Evolutionary conservation across 2,797 vertebrate genomes (phyloP), one percentile per base, ranked within the genome.

Genomic region (Gymnothorax javanicus): DNA sequence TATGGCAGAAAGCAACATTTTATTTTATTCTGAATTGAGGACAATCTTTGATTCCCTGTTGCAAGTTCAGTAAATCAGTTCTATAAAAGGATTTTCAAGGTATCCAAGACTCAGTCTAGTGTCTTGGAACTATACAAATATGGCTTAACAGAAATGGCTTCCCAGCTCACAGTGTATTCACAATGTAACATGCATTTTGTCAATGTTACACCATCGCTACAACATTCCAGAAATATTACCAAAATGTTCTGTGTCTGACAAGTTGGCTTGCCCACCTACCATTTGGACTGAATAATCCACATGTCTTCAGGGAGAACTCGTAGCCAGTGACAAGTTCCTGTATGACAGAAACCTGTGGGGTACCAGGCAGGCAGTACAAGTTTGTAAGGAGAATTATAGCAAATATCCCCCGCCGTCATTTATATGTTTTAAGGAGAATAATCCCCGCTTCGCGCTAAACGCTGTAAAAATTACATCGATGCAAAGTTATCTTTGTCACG

Each of bases 311-410:
- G 85, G 97, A 97, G 0, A 97, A 98, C 94, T 99, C 99, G 93
- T 97, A 99, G 91, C 98, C 94, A 87, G 99, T 97, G 85, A 99
- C 98, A 86, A 98, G 92, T 90, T 99, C 98, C 95, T 99, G 98
- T 92, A 99, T 97, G 91, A 99, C 98, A 88, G 97, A 95, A 92
- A 99, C 98, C 99, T 99, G 95, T 82, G 91, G 2, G 54, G 69
- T 12, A 57, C n/a, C 60, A 17, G 1, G 93, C 60, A 17, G 1
- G 93, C 91, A 93, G 86, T 93, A 9, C 12, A 91, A 84, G 54
- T 17, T 52, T 17, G 5, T 0, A 89, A 23, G 64, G 86, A 17
- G 23, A 12, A 52, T 58, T 58, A 0, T 9, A n/a, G n/a, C n/a
- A n/a, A n/a, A n/a, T n/a, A n/a, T n/a, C n/a, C n/a, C n/a, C n/a